These are phyloP conservation scores for Penaeus monodon DNA, from an alignment of 2,888 invertebrate species.

Conservation along the genomic window DNA sequence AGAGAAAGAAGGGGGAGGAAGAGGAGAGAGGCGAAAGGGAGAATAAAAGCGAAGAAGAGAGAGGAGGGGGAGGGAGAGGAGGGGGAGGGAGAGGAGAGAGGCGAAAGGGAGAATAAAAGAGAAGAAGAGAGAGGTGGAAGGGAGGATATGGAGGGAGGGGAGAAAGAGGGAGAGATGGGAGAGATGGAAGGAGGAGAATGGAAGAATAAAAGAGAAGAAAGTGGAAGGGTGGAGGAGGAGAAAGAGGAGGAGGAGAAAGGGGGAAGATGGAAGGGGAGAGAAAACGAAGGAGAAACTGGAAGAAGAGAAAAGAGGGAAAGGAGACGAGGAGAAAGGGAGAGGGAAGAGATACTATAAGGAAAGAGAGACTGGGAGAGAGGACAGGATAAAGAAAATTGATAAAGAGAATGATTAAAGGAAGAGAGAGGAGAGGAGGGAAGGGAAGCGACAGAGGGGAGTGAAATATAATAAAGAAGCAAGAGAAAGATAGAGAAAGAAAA, in stretches of 20 bases:
- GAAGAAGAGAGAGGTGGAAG: neutral
- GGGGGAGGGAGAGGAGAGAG: neutral
- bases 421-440: no score
- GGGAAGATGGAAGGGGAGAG: neutral
- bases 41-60: neutral
- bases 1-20: neutral
- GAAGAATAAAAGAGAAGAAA: neutral
- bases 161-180: neutral
- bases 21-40: neutral
- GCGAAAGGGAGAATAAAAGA: neutral
- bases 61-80: slow-evolving; percentile 1
- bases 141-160: neutral
- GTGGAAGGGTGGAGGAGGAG: no score
- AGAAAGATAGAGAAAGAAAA: no score
- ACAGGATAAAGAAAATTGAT: no score
- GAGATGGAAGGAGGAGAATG: no score
- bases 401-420: no score
- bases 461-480: no score
- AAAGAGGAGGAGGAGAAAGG: no score
- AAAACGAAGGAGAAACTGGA: neutral
- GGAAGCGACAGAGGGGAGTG: no score
- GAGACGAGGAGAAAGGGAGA: neutral
- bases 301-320: neutral
- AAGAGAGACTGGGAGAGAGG: no score
- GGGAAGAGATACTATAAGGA: neutral